Percentiles rank a stretch among this genome's conserved stretches.
These are phyloP conservation scores for Luscinia luscinia DNA, from an alignment of 2,797 vertebrate species.

Conservation along the genomic window DNA sequence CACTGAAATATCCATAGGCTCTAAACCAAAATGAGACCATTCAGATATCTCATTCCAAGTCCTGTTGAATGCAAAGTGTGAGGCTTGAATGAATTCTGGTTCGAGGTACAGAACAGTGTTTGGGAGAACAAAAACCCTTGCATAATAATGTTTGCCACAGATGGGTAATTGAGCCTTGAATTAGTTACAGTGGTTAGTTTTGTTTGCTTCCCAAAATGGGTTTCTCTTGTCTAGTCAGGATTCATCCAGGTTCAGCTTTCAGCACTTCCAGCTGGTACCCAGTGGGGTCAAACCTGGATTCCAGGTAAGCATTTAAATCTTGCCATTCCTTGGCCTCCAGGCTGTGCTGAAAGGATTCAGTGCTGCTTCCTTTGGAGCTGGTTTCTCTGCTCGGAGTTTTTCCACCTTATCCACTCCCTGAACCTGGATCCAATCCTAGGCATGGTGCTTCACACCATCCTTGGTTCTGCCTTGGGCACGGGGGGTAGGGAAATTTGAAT, in stretches of 20 bases:
- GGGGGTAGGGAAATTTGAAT: background rate
- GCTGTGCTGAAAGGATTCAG: background rate
- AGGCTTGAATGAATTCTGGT: background rate
- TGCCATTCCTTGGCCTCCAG: background rate
- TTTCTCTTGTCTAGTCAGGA: background rate
- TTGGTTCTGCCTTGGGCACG: background rate
- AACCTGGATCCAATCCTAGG: background rate
- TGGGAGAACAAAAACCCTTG: constrained; percentile 3
- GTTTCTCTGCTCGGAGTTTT: background rate
- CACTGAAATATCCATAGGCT: background rate
- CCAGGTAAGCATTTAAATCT: background rate
- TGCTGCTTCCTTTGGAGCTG: background rate
- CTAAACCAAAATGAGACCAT: background rate
- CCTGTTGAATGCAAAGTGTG: background rate
- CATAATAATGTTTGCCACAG: background rate
- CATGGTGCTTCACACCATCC: accelerated
- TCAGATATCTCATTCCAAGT: background rate
- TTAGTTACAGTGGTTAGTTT: constrained; percentile 14
- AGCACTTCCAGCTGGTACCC: background rate
- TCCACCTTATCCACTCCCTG: accelerated
- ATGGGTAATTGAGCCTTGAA: constrained; percentile 5
- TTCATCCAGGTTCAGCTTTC: background rate
- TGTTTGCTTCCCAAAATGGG: background rate
- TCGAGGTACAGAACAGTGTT: background rate
- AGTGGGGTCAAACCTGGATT: background rate